phyloP scores from a whole-genome alignment of 2,797 vertebrate species.

The Alfaro cultratus region DNA sequence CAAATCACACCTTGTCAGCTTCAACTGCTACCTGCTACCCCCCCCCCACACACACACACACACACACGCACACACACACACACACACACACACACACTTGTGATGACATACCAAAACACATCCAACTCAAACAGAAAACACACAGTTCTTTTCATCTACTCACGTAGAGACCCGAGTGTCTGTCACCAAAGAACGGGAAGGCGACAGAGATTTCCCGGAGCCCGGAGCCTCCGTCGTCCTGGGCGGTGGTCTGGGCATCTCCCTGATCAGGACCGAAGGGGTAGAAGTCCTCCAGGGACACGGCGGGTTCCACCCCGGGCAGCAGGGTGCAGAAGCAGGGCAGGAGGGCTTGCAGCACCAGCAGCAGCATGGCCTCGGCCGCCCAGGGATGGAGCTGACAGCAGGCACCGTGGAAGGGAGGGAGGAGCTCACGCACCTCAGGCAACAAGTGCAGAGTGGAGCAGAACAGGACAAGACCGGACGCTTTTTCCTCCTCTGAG shows the following conservation, averaged over 20 bases:
- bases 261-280: slow-evolving; percentile 88
- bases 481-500: slow-evolving; percentile 60
- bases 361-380: slow-evolving; percentile 83
- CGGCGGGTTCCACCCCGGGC: slow-evolving; percentile 76
- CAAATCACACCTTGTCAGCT: slow-evolving; percentile 68
- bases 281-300: slow-evolving; percentile 92
- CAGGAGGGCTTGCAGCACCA: slow-evolving; percentile 79
- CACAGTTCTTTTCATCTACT: slow-evolving; percentile 75
- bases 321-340: slow-evolving; percentile 75
- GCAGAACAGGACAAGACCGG: slow-evolving; percentile 59
- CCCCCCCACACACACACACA: slow-evolving; percentile 33
- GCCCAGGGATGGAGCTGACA: slow-evolving; percentile 78
- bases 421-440: slow-evolving; percentile 73
- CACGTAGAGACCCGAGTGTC: slow-evolving; percentile 93
- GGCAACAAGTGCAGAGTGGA: slow-evolving; percentile 71
- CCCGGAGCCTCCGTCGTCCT: slow-evolving; percentile 96
- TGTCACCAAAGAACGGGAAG: slow-evolving; percentile 95
- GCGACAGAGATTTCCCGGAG: slow-evolving; percentile 88
- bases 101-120: slow-evolving; percentile 37
- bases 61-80: slow-evolving; percentile 24
- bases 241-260: slow-evolving; percentile 87
- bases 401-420: slow-evolving; percentile 61
- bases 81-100: slow-evolving; percentile 4
- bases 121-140: slow-evolving; percentile 31
- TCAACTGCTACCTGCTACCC: slow-evolving; percentile 60